phyloP scores from a whole-genome alignment of 2,888 invertebrate genomes.

The Machimus rusticus region DNA sequence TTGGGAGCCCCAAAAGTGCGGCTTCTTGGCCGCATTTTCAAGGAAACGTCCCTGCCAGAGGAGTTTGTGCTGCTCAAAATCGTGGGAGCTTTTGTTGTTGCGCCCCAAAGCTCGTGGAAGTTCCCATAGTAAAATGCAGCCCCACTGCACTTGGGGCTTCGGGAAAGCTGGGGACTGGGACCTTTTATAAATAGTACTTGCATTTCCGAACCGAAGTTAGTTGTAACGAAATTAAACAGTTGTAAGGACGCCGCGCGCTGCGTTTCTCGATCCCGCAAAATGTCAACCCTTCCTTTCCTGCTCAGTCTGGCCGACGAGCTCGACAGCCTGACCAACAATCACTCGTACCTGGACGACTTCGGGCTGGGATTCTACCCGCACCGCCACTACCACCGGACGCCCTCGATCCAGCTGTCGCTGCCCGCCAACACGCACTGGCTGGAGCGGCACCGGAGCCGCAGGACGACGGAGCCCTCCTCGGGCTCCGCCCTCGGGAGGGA shows the following conservation, averaged over 20 bases:
- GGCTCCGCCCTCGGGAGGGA: constrained; percentile 64
- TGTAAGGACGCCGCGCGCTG: background rate
- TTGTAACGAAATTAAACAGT: background rate
- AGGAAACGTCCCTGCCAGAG: background rate
- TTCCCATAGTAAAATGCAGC: background rate
- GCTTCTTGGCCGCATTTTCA: background rate
- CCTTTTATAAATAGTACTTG: constrained; percentile 28
- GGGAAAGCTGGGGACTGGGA: background rate
- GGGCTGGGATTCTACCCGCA: constrained; percentile 62
- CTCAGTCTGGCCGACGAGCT: constrained; percentile 61
- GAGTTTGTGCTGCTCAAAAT: background rate
- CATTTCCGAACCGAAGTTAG: background rate
- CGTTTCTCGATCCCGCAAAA: constrained; percentile 56
- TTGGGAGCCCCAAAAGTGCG: background rate
- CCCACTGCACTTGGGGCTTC: background rate
- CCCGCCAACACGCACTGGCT: constrained; percentile 61
- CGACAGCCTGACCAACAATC: constrained; percentile 60
- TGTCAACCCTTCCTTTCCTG: constrained; percentile 61
- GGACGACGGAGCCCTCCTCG: background rate
- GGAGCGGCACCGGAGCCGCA: constrained; percentile 49
- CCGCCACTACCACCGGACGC: constrained; percentile 60
- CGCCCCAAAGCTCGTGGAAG: constrained; percentile 4
- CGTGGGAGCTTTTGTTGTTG: background rate
- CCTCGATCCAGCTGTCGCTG: constrained; percentile 60
- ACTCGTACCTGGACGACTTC: constrained; percentile 61